Evolutionary conservation across 2,797 vertebrate genomes (phyloP).

Genomic region (Sebastes cheni): DNA sequence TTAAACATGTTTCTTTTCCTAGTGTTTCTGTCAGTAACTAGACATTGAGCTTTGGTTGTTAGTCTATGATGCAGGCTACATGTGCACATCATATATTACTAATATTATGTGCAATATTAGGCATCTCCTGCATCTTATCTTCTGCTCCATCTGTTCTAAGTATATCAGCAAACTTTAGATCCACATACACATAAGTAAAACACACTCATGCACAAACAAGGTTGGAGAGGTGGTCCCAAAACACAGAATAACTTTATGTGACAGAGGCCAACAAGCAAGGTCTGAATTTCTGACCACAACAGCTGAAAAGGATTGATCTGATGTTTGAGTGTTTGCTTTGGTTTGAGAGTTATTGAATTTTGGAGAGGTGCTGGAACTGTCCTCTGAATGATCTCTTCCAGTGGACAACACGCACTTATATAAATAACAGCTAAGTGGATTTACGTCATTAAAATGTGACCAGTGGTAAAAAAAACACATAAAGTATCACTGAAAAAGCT

Average conservation of each 20-base stretch:
- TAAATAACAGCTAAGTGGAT: slow-evolving; percentile 3
- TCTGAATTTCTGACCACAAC: neutral
- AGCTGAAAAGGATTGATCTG: neutral
- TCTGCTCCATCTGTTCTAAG: slow-evolving; percentile 20
- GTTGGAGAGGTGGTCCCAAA: neutral
- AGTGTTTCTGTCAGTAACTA: slow-evolving; percentile 12
- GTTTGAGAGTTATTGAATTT: neutral
- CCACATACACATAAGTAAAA: neutral
- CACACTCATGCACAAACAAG: neutral
- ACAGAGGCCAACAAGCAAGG: neutral
- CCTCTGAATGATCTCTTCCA: slow-evolving; percentile 19
- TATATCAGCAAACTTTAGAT: neutral
- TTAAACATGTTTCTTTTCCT: neutral
- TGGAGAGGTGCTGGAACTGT: neutral
- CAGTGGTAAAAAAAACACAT: neutral
- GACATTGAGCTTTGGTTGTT: neutral
- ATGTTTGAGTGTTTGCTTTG: neutral
- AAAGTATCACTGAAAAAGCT: neutral
- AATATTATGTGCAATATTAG: neutral
- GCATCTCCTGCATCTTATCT: slow-evolving; percentile 29
- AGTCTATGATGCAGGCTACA: neutral
- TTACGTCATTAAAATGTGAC: neutral
- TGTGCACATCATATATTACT: neutral
- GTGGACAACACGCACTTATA: neutral
- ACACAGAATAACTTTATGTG: neutral